Evolutionary conservation across 2,888 invertebrate species (phyloP).

Genomic region (Beris morrisii): DNA sequence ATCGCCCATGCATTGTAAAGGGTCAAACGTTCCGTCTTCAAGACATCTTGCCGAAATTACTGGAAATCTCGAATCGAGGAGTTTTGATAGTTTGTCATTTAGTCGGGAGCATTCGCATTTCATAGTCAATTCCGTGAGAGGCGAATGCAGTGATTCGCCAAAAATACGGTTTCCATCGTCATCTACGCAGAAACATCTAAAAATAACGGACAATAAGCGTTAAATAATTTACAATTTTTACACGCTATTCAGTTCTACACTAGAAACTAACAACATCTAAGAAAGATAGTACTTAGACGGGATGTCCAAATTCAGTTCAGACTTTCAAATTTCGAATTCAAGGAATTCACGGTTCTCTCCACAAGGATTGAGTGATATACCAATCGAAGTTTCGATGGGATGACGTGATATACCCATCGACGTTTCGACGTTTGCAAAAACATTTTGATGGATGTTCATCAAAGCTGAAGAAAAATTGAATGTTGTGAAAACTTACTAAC

Average conservation of each 20-base stretch:
- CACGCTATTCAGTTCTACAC: background rate
- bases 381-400: no score
- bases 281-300: background rate
- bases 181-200: conserved; percentile 67
- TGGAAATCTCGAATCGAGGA: conserved; percentile 50
- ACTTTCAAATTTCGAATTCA: no score
- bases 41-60: conserved; percentile 63
- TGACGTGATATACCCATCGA: no score
- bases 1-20: conserved; percentile 65
- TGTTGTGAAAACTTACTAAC: no score
- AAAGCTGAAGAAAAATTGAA: no score
- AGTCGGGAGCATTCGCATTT: conserved; percentile 66
- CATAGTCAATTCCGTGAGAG: conserved; percentile 56
- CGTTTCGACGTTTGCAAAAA: no score
- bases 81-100: conserved; percentile 47
- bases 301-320: no score
- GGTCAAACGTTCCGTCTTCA: conserved; percentile 68
- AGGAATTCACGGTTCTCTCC: no score
- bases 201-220: conserved; percentile 37
- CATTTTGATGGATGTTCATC: no score
- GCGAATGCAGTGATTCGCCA: conserved; percentile 63
- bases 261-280: background rate
- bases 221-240: no score
- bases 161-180: conserved; percentile 66
- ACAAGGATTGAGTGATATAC: no score